These are phyloP conservation scores for Porites lobata DNA, from an alignment of 92 coral and sea anemone genomes.

Conservation along the genomic window DNA sequence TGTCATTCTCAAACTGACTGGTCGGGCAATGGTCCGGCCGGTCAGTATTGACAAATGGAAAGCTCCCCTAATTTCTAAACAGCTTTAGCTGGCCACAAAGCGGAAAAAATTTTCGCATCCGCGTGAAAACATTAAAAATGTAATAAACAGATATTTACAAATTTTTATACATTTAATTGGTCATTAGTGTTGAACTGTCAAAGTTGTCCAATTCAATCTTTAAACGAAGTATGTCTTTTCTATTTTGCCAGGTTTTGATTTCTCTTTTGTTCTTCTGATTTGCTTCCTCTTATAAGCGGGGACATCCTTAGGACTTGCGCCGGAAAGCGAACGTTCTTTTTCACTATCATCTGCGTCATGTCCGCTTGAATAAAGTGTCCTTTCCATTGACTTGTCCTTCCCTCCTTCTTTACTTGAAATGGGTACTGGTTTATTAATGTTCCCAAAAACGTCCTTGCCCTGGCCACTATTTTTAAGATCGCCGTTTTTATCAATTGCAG, in stretches of 20 bases:
- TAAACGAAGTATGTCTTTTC: slow-evolving; percentile 84
- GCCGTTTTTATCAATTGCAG: slow-evolving; percentile 11
- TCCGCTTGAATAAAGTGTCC: not conserved
- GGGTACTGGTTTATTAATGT: not conserved
- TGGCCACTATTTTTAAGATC: not conserved
- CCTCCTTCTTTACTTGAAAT: not conserved
- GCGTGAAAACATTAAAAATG: too few relatives aligned
- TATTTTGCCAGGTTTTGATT: slow-evolving; percentile 63
- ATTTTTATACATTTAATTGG: too few relatives aligned
- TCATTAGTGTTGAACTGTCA: too few relatives aligned
- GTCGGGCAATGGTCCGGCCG: too few relatives aligned
- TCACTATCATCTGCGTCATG: not conserved
- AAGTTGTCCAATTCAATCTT: not conserved
- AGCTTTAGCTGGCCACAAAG: too few relatives aligned
- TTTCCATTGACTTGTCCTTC: not conserved
- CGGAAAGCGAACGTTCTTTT: not conserved
- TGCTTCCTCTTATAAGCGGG: slow-evolving; percentile 29
- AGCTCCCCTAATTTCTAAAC: too few relatives aligned
- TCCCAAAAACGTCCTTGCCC: not conserved
- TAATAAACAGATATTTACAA: too few relatives aligned
- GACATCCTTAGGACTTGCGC: slow-evolving; percentile 2
- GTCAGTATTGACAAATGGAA: too few relatives aligned
- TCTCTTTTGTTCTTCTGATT: slow-evolving; percentile 39
- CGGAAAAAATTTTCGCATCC: too few relatives aligned
- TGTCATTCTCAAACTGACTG: too few relatives aligned